Evolutionary conservation across 2,888 invertebrate genomes (phyloP), one percentile per base, ranked within the genome.

Genomic region (Macrosoma leucophasiata): DNA sequence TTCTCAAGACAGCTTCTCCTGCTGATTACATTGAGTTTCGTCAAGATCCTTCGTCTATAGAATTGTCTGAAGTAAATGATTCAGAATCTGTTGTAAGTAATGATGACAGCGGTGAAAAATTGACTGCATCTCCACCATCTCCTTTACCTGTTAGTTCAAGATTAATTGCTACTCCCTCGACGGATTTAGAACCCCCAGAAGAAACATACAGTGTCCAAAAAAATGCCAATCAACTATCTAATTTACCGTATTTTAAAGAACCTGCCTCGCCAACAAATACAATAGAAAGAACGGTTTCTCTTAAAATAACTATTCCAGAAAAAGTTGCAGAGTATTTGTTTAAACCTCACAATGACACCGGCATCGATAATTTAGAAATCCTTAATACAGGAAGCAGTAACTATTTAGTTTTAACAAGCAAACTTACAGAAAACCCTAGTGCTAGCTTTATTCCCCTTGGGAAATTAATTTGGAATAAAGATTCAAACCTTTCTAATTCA

Each of bases 291-390:
- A 82, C 79, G 4, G 76, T 84, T 10, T 79, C 81, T 6, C 51
- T 84, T 20, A 82, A 81, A 74, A 81, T 84, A 41, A 77, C 76
- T 0, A 71, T 84, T 28, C 84, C 84, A 3, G 79, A 81, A 61
- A 69, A 69, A 49, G 56, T 82, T 4, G 84, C 84, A 4, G 54
- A 67, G n/a, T 72, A 66, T 39, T 49, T 84, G 23, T 81, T 84
- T 30, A 74, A 66, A 48, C 69, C 61, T 33, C 51, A 55, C 11
- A 72, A 60, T 35, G 65, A 68, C 35, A 66, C 55, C 19, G 62
- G 74, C 20, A 67, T 58, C 38, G 70, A 77, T 39, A 70, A 66
- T 38, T 52, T 84, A 41, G 84, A 84, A 66, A 74, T 84, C 38
- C 50, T 84, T 8, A 77, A 81, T 35, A 77, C 82, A n/a, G 81